Conservation (phyloP, 2,888 invertebrate genomes). For the Nephrotoma flavescens region DNA sequence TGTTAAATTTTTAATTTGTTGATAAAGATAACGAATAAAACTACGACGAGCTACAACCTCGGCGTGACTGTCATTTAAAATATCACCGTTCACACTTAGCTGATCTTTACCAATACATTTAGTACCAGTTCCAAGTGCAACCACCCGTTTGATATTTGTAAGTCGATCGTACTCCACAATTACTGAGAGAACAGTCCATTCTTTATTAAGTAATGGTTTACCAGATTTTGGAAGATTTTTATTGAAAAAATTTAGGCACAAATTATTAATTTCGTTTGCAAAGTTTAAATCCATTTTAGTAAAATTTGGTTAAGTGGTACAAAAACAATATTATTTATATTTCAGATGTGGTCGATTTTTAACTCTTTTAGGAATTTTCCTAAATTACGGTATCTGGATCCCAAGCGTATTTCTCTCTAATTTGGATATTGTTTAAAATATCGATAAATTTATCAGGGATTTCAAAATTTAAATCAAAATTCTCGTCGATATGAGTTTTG, state of each 20-base stretch:
- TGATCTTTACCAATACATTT: slow-evolving; percentile 71
- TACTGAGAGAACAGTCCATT: slow-evolving; percentile 77
- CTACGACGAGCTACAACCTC: slow-evolving; percentile 76
- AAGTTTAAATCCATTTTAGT: neutral
- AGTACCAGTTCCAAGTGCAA: slow-evolving; percentile 80
- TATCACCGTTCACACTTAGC: slow-evolving; percentile 48
- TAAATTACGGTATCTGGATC: slow-evolving; percentile 37
- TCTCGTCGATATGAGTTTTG: slow-evolving; percentile 39
- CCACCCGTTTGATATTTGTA: slow-evolving; percentile 36
- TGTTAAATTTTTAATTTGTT: slow-evolving; percentile 35
- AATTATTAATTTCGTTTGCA: slow-evolving; percentile 36
- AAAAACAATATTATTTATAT: neutral
- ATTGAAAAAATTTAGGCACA: slow-evolving; percentile 44
- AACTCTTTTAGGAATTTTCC: slow-evolving; percentile 9
- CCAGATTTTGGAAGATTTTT: slow-evolving; percentile 56
- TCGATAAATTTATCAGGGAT: slow-evolving; percentile 39
- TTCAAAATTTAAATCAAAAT: slow-evolving; percentile 42
- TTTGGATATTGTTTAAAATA: slow-evolving; percentile 30
- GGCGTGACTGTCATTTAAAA: slow-evolving; percentile 83
- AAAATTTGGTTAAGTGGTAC: neutral
- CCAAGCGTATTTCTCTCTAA: slow-evolving; percentile 40
- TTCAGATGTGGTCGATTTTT: neutral
- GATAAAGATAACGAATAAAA: slow-evolving; percentile 61
- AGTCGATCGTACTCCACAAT: slow-evolving; percentile 41
- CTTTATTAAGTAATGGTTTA: slow-evolving; percentile 49